Conservation (phyloP, 2,888 invertebrate species). For the Platycheirus rosarum region DNA sequence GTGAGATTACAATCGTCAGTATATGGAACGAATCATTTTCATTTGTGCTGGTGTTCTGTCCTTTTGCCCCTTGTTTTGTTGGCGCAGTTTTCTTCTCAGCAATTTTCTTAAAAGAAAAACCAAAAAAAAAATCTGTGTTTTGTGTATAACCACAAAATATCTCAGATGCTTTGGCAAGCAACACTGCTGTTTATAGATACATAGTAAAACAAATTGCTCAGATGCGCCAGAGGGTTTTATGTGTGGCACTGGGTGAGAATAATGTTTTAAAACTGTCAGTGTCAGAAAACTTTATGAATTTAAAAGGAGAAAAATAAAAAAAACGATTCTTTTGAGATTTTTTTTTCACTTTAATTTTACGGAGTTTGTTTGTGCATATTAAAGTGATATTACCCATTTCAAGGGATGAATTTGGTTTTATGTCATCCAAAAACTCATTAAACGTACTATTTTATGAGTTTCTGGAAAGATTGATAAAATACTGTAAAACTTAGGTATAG, state of each 20-base stretch:
- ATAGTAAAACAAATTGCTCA: neutral
- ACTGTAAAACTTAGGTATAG: too few relatives aligned
- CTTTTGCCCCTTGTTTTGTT: slow-evolving; percentile 1
- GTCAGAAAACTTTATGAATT: slow-evolving; percentile 34
- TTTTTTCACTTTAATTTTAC: too few relatives aligned
- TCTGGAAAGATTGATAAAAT: too few relatives aligned
- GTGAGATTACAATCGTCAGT: slow-evolving; percentile 40
- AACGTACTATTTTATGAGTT: too few relatives aligned
- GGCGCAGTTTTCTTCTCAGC: slow-evolving; percentile 8
- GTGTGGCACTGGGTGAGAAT: slow-evolving; percentile 34
- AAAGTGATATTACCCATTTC: too few relatives aligned
- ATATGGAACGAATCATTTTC: slow-evolving; percentile 15
- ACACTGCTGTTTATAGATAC: neutral
- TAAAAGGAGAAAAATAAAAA: neutral
- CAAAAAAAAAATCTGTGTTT: neutral
- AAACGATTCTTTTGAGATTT: neutral
- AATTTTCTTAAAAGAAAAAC: neutral
- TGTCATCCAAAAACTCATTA: too few relatives aligned
- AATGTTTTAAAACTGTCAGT: slow-evolving; percentile 32
- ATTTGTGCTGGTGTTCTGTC: neutral
- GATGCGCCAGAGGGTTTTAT: slow-evolving; percentile 25
- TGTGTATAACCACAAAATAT: slow-evolving; percentile 37
- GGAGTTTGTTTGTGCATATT: too few relatives aligned
- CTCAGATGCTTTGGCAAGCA: slow-evolving; percentile 22
- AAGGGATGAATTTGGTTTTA: too few relatives aligned